phyloP scores from a whole-genome alignment of 2,113 vertebrate species.

The Odobenus rosmarus region DNA sequence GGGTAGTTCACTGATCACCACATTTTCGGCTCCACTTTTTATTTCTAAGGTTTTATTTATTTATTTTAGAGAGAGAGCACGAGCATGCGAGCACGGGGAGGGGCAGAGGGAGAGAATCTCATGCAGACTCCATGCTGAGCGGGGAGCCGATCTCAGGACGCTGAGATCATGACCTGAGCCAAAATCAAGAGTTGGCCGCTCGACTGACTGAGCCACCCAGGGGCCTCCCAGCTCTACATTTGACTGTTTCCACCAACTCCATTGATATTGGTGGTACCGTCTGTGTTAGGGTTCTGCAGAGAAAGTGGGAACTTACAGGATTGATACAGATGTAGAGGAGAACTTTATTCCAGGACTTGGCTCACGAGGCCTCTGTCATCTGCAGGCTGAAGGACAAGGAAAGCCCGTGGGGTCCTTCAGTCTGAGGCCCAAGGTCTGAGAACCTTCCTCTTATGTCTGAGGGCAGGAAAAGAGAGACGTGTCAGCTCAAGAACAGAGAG shows the following conservation, averaged over 20 bases:
- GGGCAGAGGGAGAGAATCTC: not conserved
- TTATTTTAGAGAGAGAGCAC: not conserved
- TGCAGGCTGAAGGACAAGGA: not conserved
- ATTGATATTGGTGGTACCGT: not conserved
- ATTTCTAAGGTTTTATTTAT: too few species aligned
- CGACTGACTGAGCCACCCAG: not conserved
- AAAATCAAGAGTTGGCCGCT: not conserved
- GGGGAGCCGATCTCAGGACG: not conserved
- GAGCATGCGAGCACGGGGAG: not conserved
- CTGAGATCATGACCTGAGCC: not conserved
- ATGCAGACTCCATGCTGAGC: not conserved
- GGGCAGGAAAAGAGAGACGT: not conserved
- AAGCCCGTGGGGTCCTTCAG: not conserved
- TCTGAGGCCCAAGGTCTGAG: not conserved
- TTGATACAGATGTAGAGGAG: not conserved
- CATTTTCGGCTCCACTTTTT: not conserved
- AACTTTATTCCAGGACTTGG: too few species aligned
- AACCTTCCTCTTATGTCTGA: not conserved
- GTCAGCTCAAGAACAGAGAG: not conserved
- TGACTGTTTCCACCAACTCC: not conserved
- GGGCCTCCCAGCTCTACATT: not conserved
- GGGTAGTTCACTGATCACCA: too few species aligned
- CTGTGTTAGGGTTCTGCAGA: too few species aligned
- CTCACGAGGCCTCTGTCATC: not conserved
- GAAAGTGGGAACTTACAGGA: too few species aligned